Evolutionary conservation across 2,113 vertebrate species (phyloP), one percentile per base, ranked within the genome.

Genomic region (Sorex araneus): DNA sequence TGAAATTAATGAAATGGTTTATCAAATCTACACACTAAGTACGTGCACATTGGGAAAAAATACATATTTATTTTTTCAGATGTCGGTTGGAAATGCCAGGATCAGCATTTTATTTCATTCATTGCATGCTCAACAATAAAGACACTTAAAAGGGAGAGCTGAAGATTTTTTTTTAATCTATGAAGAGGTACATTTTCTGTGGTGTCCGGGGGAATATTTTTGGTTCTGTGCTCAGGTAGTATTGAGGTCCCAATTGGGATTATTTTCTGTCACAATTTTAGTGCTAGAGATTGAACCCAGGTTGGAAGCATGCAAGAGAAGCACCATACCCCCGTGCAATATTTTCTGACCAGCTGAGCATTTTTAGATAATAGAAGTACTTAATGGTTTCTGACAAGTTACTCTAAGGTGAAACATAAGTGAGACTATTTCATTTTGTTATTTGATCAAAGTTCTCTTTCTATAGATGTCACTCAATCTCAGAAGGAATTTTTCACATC

Each of bases 371-470:
- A 91, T 15, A 94, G 50, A 95, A 95, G 76, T 79, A 88, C 94
- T 96, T 92, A 93, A 93, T 92, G 91, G 93, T 95, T 97, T 95
- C 89, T 96, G 79, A 50, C 92, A 97, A 97, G 75, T 85, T 84
- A 92, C 64, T 92, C 40, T 40, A 40, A 40, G 40, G 3, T 40
- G 40, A 40, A 40, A 40, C 40, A 40, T 40, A 40, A 40, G 7
- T 40, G 40, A 40, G 40, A 40, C 40, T 9, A 30, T 28, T 19
- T 73, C 78, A 94, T 90, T 94, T 78, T 81, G 85, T 54, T 4
- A 0, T 81, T 94, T 91, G 84, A 79, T 94, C 84, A 87, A 95
- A 81, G 32, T 64, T 93, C 45, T 92, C 54, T 97, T 91, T 86
- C 28, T 50, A 84, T 43, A 86, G 30, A 47, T 87, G 1, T 66